These are phyloP conservation scores for Thomomys bottae DNA, from an alignment of 2,113 vertebrate species.

Conservation along the genomic window DNA sequence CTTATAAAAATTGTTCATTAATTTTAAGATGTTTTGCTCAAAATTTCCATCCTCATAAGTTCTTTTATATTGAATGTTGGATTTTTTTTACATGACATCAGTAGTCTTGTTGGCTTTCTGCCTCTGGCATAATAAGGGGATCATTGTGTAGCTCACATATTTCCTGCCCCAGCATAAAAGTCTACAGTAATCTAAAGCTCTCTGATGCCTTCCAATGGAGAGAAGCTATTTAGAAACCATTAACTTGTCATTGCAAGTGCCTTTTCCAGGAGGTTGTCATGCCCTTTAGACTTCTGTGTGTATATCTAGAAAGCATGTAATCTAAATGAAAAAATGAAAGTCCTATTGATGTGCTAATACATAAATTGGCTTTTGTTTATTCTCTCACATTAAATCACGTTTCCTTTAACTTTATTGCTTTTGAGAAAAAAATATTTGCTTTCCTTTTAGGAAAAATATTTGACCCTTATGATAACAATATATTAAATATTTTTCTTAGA, in stretches of 20 bases:
- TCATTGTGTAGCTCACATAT: background rate
- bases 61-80: background rate
- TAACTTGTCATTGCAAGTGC: background rate
- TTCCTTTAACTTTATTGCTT: background rate
- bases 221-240: background rate
- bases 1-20: background rate
- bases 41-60: background rate
- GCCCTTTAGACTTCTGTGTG: background rate
- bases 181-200: background rate
- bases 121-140: background rate
- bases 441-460: background rate
- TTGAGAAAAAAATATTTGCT: background rate
- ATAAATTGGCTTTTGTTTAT: background rate
- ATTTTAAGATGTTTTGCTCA: background rate
- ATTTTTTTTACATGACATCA: background rate
- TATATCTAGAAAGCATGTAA: background rate
- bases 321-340: conserved; percentile 4
- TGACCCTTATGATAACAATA: background rate
- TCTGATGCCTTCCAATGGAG: background rate
- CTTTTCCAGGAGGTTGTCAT: background rate
- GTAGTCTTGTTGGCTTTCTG: background rate
- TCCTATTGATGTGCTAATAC: background rate
- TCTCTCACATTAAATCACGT: too few relatives aligned
- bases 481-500: background rate
- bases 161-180: background rate